phyloP scores from a whole-genome alignment of 2,888 invertebrate genomes.

The Agriopis marginaria region DNA sequence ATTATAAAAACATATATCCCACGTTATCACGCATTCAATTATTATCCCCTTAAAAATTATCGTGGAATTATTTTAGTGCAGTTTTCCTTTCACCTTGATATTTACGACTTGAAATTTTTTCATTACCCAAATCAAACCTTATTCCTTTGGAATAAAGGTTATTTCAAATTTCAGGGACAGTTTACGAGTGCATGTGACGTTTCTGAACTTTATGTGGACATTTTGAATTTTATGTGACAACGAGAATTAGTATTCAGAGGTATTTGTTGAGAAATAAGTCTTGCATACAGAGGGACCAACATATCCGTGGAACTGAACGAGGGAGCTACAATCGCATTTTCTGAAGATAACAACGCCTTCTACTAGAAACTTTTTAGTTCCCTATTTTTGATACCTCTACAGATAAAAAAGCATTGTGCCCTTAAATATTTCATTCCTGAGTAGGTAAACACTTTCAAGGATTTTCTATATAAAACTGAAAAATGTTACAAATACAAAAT shows the following conservation, averaged over 20 bases:
- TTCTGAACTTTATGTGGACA: slow-evolving; percentile 20
- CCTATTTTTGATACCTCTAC: neutral
- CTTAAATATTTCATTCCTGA: too few species aligned
- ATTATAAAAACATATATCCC: slow-evolving; percentile 5
- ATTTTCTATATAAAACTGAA: too few species aligned
- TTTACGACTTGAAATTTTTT: slow-evolving; percentile 9
- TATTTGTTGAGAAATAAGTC: slow-evolving; percentile 19
- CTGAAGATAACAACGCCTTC: neutral
- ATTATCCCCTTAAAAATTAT: slow-evolving; percentile 17
- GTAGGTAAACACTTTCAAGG: too few species aligned
- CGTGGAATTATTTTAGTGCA: slow-evolving; percentile 12
- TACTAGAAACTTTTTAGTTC: neutral
- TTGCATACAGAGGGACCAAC: neutral
- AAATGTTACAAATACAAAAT: too few species aligned
- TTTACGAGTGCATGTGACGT: neutral
- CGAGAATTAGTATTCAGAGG: slow-evolving; percentile 18
- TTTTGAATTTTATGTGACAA: slow-evolving; percentile 23
- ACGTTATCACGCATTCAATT: slow-evolving; percentile 12
- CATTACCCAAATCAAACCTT: slow-evolving; percentile 25
- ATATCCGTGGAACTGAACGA: neutral
- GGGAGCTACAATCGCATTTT: neutral
- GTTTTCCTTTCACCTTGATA: slow-evolving; percentile 10
- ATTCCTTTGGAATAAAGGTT: slow-evolving; percentile 29
- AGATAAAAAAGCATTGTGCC: neutral
- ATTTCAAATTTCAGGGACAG: slow-evolving; percentile 29